These are phyloP conservation scores for Petrosia ficiformis DNA, from an alignment of 37 sponge, comb jelly and placozoan genomes.

Conservation along the genomic window DNA sequence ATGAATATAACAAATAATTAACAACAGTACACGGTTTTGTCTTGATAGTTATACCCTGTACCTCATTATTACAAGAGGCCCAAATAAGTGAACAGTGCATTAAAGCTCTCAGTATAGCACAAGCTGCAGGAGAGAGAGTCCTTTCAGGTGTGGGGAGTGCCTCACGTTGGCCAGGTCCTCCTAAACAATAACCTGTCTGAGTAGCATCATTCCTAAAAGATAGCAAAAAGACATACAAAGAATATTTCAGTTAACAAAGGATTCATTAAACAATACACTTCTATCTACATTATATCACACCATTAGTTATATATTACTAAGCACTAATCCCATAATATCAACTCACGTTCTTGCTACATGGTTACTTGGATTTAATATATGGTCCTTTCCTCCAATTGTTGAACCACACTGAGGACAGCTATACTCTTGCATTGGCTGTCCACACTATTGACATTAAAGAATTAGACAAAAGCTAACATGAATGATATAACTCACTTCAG, in stretches of 20 bases:
- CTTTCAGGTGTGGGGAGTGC: conserved; percentile 38
- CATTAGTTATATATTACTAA: not conserved
- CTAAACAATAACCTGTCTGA: conserved; percentile 53
- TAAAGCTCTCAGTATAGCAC: conserved; percentile 44
- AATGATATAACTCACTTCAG: conserved; percentile 41
- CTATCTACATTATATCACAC: too few species aligned
- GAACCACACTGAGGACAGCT: conserved; percentile 45
- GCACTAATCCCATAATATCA: not conserved
- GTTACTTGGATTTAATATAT: conserved; percentile 21
- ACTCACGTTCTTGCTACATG: conserved; percentile 41
- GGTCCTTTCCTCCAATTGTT: conserved; percentile 47
- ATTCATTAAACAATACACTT: too few species aligned
- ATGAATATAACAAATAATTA: not conserved
- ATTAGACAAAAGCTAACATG: not conserved
- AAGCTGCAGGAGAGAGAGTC: conserved; percentile 39
- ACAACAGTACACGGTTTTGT: too few species aligned
- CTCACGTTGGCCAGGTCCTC: conserved; percentile 29
- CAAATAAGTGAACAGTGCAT: conserved; percentile 60
- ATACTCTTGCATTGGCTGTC: conserved; percentile 11
- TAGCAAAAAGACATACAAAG: not conserved
- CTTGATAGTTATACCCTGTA: conserved; percentile 3
- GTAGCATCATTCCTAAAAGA: conserved; percentile 39
- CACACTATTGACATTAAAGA: conserved; percentile 26
- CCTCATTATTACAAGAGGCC: conserved; percentile 31
- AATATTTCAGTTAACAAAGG: not conserved